Conservation (phyloP, 2,888 invertebrate species). For the Mythimna ferrago region DNA sequence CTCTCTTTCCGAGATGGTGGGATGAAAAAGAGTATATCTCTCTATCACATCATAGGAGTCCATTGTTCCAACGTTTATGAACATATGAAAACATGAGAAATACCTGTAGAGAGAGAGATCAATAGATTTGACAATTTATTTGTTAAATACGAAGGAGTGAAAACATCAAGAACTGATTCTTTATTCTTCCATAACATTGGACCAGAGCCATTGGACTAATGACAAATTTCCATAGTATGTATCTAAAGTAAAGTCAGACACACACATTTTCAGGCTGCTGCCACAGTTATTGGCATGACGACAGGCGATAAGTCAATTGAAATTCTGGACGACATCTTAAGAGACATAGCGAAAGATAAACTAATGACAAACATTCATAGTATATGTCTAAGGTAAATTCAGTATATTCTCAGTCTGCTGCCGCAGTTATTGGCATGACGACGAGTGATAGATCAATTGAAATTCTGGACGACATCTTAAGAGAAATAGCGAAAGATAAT, state of each 20-base stretch:
- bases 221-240: conserved; percentile 11
- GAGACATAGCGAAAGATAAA: conserved; percentile 32
- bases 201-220: conserved; percentile 30
- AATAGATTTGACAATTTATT: neutral
- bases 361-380: too few species aligned
- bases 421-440: conserved; percentile 21
- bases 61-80: too few species aligned
- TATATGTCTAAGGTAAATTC: conserved; percentile 9
- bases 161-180: conserved; percentile 7
- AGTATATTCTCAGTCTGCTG: conserved; percentile 27
- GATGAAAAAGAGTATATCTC: too few species aligned
- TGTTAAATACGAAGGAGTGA: neutral
- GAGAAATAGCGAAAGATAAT: conserved; percentile 34
- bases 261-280: conserved; percentile 21
- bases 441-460: conserved; percentile 10
- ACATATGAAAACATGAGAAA: neutral
- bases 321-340: conserved; percentile 8
- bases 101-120: neutral
- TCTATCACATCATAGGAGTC: too few species aligned
- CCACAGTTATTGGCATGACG: conserved; percentile 18
- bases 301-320: conserved; percentile 6
- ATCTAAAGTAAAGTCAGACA: conserved; percentile 32
- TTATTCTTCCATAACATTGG: conserved; percentile 22
- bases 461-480: conserved; percentile 12
- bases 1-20: too few species aligned